Conservation (phyloP, 2,113 vertebrate species). For the Labeo rohita region DNA sequence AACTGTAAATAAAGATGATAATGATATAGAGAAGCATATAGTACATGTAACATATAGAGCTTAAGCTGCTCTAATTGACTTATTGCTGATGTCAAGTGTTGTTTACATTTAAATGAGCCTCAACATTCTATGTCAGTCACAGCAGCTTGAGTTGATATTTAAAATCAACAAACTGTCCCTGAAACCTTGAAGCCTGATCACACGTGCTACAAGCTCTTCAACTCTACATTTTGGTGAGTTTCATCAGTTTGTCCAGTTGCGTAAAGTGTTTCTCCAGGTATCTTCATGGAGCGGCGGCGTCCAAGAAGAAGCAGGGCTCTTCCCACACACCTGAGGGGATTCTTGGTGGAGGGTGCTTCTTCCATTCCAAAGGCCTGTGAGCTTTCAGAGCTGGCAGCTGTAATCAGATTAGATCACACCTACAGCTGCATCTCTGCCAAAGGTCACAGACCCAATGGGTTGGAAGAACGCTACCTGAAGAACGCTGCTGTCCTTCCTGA, state of each 20-base stretch:
- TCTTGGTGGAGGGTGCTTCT: neutral
- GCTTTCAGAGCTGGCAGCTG: neutral
- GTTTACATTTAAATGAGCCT: neutral
- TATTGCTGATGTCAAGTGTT: neutral
- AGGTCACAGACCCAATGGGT: neutral
- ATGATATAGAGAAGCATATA: neutral
- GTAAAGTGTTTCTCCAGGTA: neutral
- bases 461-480: neutral
- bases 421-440: neutral
- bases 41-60: neutral
- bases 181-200: neutral
- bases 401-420: neutral
- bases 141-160: neutral
- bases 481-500: neutral
- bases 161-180: neutral
- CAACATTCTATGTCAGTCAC: neutral
- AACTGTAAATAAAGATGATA: neutral
- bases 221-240: neutral
- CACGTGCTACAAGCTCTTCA: neutral
- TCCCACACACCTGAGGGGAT: neutral
- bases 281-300: neutral
- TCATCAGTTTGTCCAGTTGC: neutral
- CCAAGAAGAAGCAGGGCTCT: neutral
- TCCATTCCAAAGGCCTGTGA: neutral
- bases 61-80: neutral